Conservation (phyloP, 2,888 invertebrate species). For the Dinocampus coccinellae region DNA sequence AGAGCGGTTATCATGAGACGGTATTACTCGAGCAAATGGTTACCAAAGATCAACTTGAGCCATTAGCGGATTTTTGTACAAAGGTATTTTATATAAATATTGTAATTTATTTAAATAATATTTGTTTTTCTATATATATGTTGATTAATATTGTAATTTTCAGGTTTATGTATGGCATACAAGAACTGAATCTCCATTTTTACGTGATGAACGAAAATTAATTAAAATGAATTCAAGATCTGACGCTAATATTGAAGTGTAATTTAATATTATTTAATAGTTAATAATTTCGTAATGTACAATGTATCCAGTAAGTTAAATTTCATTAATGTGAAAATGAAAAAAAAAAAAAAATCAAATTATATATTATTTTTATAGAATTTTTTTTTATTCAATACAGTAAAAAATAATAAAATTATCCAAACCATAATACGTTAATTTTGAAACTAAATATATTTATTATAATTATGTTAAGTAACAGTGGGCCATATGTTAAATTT, state of each 20-base stretch:
- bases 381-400: too few relatives aligned
- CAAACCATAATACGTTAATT: too few relatives aligned
- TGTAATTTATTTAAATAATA: constrained; percentile 9
- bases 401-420: too few relatives aligned
- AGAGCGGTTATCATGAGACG: constrained; percentile 91
- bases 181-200: constrained; percentile 88
- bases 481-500: too few relatives aligned
- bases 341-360: too few relatives aligned
- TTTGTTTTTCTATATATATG: constrained; percentile 17
- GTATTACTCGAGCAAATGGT: constrained; percentile 84
- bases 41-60: constrained; percentile 84
- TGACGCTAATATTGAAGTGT: constrained; percentile 75
- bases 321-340: neutral
- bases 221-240: constrained; percentile 73
- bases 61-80: constrained; percentile 90
- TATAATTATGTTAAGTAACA: too few relatives aligned
- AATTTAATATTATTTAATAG: constrained; percentile 41
- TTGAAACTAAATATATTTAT: too few relatives aligned
- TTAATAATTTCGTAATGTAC: neutral
- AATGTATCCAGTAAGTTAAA: neutral
- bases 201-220: constrained; percentile 78
- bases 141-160: constrained; percentile 31
- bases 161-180: constrained; percentile 99
- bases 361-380: too few relatives aligned
- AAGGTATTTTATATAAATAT: constrained; percentile 72